Base-by-base conservation (phyloP, 2,797 vertebrate species). In the Acropternis orthonyx region DNA sequence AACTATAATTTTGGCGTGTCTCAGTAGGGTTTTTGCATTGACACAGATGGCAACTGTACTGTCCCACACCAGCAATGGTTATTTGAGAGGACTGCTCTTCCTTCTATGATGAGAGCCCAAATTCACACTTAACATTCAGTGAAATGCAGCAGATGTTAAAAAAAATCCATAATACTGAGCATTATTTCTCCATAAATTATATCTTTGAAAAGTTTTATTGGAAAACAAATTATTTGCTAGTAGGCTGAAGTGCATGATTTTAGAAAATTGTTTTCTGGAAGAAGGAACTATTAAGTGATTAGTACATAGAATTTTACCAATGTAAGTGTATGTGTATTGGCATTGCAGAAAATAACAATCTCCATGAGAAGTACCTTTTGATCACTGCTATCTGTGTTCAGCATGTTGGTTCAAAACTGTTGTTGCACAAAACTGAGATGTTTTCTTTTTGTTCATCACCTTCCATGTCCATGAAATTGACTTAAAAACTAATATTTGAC, bases 181-280 rank as follows among this genome's bases (percentile, higher is more conserved):
- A 36, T 91, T 83, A 63, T 65, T 89, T 65, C n/a, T 43, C 30
- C 20, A 46, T 59, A 68, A 77, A 80, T 68, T 80, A 24, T 28
- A 28, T 18, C 17, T 83, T 54, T 83, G 52, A 62, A 88, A 77
- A 77, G 28, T 74, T 89, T 83, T 86, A 26, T 85, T 89, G 41
- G 65, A 59, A 93, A 91, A 58, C 13, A 67, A 56, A 56, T 54
- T 72, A 37, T 89, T 82, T 87, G 14, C 49, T 77, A 19, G 52
- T 61, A 56, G 32, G 72, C 41, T 85, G 36, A 76, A 74, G 15
- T 56, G 23, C 30, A 34, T 2, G 1, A 21, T 51, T 92, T 75
- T 77, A 89, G 65, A 72, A 89, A 91, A 85, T 59, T 63, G 41
- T 28, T 69, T 73, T 74, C 65, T 88, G 37, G 37, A 85, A 74